Base-by-base conservation (phyloP, 2,888 invertebrate genomes). In the Tetragnatha montana region DNA sequence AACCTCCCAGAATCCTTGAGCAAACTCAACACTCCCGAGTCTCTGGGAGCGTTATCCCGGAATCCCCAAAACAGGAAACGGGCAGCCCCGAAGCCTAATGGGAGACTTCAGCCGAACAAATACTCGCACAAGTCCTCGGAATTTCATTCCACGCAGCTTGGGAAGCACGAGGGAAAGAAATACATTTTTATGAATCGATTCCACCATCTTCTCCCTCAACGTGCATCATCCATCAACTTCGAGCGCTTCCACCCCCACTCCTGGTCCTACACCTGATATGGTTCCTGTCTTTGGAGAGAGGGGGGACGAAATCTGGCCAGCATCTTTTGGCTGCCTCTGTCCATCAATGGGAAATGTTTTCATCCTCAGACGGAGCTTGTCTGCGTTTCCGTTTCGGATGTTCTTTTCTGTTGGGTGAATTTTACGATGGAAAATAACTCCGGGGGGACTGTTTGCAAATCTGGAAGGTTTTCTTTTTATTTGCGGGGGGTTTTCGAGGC, bases 161-260 rank as follows among this genome's bases (percentile, higher is more conserved):
- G 80, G 71, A 81, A 51, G 68, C 70, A 81, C 70, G 81, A 75
- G 70, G 81, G 74, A 78, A 71, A 50, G 76, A 82, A 81, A 89
- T 89, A 81, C 85, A 81, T 89, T 88, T 80, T 85, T 81, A 85
- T 89, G 85, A 80, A 89, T 89, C 89, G 80, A 86, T 89, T 81
- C 84, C 51, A 79, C 75, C 88, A 80, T 86, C 87, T 89, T 89
- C 81, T 47, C 70, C 82, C 70, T 82, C 83, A 22, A 17, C 75
- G 75, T 73, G 68, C 68, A 69, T 78, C 85, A 89, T 89, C 89
- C 81, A 89, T 89, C 89, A 89, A 85, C 80, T 81, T 89, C 85
- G 85, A 81, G 85, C 81, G 68, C 69, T 71, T 35, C 84, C 85
- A 21, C 49, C 69, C 84, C 74, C 68, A 14, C 85, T 78, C 51